A percentile compares a stretch with the other conserved stretches of the same genome.
Evolutionary conservation across 2,888 invertebrate genomes (phyloP).

Genomic region (Trichacis sp.): DNA sequence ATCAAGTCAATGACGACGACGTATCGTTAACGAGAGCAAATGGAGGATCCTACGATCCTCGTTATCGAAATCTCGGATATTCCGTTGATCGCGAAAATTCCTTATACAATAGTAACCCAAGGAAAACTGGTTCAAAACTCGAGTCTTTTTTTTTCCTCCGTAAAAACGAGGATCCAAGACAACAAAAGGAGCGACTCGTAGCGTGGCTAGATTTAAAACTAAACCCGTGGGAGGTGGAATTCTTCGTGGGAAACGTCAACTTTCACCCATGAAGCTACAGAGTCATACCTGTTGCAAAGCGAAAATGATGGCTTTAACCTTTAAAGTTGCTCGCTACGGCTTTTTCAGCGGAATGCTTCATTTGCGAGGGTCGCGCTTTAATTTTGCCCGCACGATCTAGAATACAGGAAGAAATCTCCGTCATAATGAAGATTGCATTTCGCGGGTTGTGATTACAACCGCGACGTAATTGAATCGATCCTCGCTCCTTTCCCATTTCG

Average conservation of each 20-base stretch:
- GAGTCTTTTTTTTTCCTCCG: too few species aligned
- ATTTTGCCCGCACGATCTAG: constrained; percentile 1
- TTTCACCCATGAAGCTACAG: constrained; percentile 61
- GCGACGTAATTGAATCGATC: too few species aligned
- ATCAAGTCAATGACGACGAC: not conserved
- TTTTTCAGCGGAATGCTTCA: constrained; percentile 10
- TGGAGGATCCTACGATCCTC: constrained; percentile 1
- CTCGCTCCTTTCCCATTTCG: too few species aligned
- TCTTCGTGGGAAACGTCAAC: constrained; percentile 62
- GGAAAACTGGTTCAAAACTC: not conserved
- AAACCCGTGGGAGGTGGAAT: constrained; percentile 32
- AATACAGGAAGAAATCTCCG: not conserved
- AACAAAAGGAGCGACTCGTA: constrained; percentile 13
- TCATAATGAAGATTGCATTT: not conserved
- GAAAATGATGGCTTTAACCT: constrained; percentile 49
- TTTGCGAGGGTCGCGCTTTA: not conserved
- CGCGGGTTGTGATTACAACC: too few species aligned
- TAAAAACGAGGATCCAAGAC: constrained; percentile 9
- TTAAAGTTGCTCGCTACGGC: constrained; percentile 21
- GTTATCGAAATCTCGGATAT: too few species aligned
- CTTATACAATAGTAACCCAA: not conserved
- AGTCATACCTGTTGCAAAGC: constrained; percentile 42
- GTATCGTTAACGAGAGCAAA: constrained; percentile 5
- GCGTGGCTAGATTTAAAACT: constrained; percentile 20
- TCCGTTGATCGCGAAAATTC: too few species aligned